phyloP scores from a whole-genome alignment of 2,888 invertebrate genomes.

The Drosophila kambysellisi region DNA sequence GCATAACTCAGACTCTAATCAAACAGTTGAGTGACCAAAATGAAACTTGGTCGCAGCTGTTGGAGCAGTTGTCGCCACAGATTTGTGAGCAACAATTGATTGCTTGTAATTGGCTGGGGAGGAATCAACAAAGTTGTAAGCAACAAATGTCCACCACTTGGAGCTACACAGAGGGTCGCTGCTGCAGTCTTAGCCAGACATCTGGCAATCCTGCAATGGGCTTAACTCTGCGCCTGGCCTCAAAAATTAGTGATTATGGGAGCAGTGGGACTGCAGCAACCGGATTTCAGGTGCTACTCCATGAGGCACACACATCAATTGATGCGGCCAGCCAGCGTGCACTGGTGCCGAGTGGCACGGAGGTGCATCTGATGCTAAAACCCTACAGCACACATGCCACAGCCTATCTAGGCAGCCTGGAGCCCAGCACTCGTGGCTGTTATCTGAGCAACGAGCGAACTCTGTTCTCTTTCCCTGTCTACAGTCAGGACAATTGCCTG shows the following conservation, averaged over 20 bases:
- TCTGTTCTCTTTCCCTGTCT: slow-evolving; percentile 84
- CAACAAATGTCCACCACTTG: slow-evolving; percentile 86
- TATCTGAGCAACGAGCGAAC: slow-evolving; percentile 86
- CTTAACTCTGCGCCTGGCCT: slow-evolving; percentile 87
- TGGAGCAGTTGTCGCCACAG: slow-evolving; percentile 85
- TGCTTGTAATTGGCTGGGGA: slow-evolving; percentile 88
- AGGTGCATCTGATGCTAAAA: slow-evolving; percentile 87
- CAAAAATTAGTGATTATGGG: slow-evolving; percentile 87
- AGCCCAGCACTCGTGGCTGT: slow-evolving; percentile 86
- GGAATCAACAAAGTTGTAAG: slow-evolving; percentile 85
- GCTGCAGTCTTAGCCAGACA: slow-evolving; percentile 89
- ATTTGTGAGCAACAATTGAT: slow-evolving; percentile 86
- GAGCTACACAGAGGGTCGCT: slow-evolving; percentile 86
- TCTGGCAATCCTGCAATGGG: slow-evolving; percentile 88
- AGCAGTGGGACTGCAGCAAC: slow-evolving; percentile 86
- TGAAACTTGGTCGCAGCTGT: slow-evolving; percentile 49
- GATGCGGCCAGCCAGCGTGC: slow-evolving; percentile 87
- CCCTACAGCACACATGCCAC: slow-evolving; percentile 88
- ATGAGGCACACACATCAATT: slow-evolving; percentile 87
- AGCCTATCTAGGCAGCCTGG: slow-evolving; percentile 85
- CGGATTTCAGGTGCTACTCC: slow-evolving; percentile 88
- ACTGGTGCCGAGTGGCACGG: slow-evolving; percentile 86
- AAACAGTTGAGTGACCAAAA: slow-evolving; percentile 3
- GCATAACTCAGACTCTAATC: neutral
- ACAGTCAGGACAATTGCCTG: slow-evolving; percentile 89